Conservation (phyloP, 1,140 invertebrate genomes). For the Ceratosolen fusciceps region DNA sequence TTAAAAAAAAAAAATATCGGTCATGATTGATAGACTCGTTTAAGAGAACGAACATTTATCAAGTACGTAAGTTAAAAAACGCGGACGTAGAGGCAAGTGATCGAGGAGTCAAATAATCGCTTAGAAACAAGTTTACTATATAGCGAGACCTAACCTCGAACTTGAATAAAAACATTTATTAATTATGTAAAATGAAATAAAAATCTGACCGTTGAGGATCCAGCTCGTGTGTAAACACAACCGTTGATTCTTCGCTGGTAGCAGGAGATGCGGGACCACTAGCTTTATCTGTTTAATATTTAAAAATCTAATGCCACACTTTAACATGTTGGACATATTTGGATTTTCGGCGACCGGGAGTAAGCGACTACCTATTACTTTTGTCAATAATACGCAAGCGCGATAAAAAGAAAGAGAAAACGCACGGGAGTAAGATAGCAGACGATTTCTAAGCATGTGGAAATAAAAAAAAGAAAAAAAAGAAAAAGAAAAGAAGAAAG, state of each 20-base stretch:
- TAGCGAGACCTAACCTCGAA: constrained; percentile 13
- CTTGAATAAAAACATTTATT: neutral
- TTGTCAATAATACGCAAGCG: neutral
- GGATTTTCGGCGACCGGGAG: neutral
- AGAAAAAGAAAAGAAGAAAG: too few relatives aligned
- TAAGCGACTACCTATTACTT: neutral
- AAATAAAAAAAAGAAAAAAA: neutral
- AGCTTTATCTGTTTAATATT: constrained; percentile 56
- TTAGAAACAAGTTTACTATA: too few relatives aligned
- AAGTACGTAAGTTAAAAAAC: too few relatives aligned
- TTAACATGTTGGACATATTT: constrained; percentile 53
- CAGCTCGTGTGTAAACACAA: constrained; percentile 66
- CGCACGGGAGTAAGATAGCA: neutral
- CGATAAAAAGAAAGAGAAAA: neutral
- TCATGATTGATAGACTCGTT: too few relatives aligned
- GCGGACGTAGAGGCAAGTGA: too few relatives aligned
- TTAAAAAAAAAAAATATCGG: too few relatives aligned
- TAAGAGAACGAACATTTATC: too few relatives aligned
- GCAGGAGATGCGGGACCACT: constrained; percentile 51
- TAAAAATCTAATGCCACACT: constrained; percentile 56
- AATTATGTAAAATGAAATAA: constrained; percentile 13
- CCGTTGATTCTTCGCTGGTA: constrained; percentile 60
- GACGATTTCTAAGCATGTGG: constrained; percentile 1
- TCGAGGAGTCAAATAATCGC: too few relatives aligned
- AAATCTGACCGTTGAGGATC: constrained; percentile 62